Base-by-base conservation (phyloP, 2,113 vertebrate genomes). In the Taurulus bubalis region DNA sequence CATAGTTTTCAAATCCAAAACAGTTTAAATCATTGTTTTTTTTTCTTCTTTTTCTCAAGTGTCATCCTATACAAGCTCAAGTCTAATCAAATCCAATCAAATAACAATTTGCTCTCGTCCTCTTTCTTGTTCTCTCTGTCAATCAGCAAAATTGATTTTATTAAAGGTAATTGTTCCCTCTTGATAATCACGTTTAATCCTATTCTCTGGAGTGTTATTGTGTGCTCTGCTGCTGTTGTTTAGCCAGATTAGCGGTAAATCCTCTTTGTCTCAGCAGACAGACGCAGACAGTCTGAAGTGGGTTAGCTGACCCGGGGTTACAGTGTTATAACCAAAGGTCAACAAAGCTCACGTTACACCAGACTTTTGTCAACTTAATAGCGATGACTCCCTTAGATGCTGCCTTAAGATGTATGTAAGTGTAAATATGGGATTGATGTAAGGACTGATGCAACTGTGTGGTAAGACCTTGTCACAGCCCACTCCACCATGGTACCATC, bases 201-300 rank as follows among this genome's bases (percentile, higher is more conserved):
- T 82, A 65, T 91, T 88, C 86, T 89, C 81, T 38, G 51, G 75
- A 89, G 90, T 66, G 81, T 58, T 89, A 75, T 84, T 60, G 84
- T 80, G 30, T 12, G 76, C 51, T 36, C 85, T 86, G 71, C 91
- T 85, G 85, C 87, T 89, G 80, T 49, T 79, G 86, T 87, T 86
- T 55, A 22, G 49, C 79, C 83, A 83, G 93, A 93, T 92, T 92
- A 91, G 53, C 4, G 8, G 6, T 71, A 88, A 92, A 92, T 92
- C 91, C 88, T 89, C 88, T 90, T 92, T 91, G 86, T 92, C 87
- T 90, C n/a, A 16, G 79, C 79, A 79, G 87, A 87, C 87, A 63
- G 69, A 51, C 34, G 15, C 83, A 86, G 87, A 85, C 90, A 66
- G 83, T 68, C 70, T 81, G 30, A 55, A 84, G 80, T 65, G 71